Percentiles rank a stretch among this genome's conserved stretches.
phyloP scores from a whole-genome alignment of 2,113 vertebrate genomes.

The Scolopax mira region DNA sequence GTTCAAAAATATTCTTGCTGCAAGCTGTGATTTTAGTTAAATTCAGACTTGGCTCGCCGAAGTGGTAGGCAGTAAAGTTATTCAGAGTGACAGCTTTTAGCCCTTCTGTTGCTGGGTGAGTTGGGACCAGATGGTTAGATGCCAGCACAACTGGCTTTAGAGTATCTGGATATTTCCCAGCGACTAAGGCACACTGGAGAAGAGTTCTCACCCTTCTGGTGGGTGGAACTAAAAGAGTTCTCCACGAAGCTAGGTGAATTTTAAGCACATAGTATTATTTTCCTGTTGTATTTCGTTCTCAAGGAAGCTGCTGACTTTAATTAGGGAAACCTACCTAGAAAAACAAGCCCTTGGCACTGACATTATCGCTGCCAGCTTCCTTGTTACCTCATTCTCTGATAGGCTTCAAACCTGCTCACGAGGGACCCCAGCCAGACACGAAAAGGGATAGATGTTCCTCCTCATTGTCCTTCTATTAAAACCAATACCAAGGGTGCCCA shows the following conservation, averaged over 20 bases:
- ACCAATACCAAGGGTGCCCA: not conserved
- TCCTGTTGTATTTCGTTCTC: not conserved
- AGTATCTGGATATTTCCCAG: not conserved
- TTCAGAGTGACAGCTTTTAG: slow-evolving; percentile 32
- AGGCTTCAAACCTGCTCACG: not conserved
- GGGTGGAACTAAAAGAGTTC: not conserved
- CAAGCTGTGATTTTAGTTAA: slow-evolving; percentile 35
- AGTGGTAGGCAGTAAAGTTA: slow-evolving; percentile 5
- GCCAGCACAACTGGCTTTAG: not conserved
- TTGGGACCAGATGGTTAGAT: not conserved
- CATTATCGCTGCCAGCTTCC: not conserved
- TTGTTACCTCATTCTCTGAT: not conserved
- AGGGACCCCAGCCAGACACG: not conserved
- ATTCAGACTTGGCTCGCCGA: slow-evolving; percentile 3
- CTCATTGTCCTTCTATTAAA: not conserved
- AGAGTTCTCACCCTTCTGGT: not conserved
- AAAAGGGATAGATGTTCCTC: not conserved
- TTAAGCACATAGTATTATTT: not conserved
- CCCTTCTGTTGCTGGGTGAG: not conserved
- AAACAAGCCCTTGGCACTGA: not conserved
- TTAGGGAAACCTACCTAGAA: not conserved
- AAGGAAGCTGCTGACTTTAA: not conserved
- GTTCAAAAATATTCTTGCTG: slow-evolving; percentile 39
- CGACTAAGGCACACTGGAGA: not conserved
- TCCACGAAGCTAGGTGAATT: not conserved